Percentiles rank a stretch among this genome's conserved stretches.
Conservation (phyloP, 2,888 invertebrate species). For the Ochropacha duplaris region DNA sequence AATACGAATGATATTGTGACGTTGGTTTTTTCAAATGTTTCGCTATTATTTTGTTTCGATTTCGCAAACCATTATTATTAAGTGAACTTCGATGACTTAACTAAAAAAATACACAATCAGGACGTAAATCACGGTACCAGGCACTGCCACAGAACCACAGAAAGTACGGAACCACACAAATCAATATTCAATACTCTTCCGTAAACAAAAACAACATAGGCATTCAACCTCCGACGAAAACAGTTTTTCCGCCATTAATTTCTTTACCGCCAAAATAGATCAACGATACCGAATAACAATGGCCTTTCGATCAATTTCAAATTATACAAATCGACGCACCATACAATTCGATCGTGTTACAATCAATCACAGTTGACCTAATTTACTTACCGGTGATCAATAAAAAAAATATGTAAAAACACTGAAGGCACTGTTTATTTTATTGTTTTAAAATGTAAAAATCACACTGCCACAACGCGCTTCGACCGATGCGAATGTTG, state of each 20-base stretch:
- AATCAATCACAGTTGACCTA: slow-evolving; percentile 43
- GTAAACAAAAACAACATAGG: slow-evolving; percentile 64
- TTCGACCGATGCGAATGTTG: slow-evolving; percentile 40
- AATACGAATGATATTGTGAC: neutral
- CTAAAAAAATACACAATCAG: slow-evolving; percentile 5
- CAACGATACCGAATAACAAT: slow-evolving; percentile 25
- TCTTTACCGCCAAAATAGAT: slow-evolving; percentile 45
- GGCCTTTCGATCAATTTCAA: slow-evolving; percentile 25
- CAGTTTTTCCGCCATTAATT: slow-evolving; percentile 18
- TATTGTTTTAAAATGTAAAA: slow-evolving; percentile 24
- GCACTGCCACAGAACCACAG: slow-evolving; percentile 23
- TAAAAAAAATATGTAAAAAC: slow-evolving; percentile 40
- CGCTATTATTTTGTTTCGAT: neutral
- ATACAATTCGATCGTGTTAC: slow-evolving; percentile 16
- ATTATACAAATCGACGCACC: slow-evolving; percentile 18
- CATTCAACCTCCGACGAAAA: slow-evolving; percentile 58
- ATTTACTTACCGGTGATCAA: slow-evolving; percentile 55
- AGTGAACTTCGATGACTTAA: neutral
- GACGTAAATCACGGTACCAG: slow-evolving; percentile 44
- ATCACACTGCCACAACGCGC: slow-evolving; percentile 60
- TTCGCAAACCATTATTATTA: neutral
- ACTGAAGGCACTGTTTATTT: slow-evolving; percentile 62
- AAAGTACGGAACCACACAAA: slow-evolving; percentile 24
- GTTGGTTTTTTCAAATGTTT: neutral
- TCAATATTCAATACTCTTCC: slow-evolving; percentile 42